These are phyloP conservation scores for Oegoconia quadripuncta DNA, from an alignment of 2,888 invertebrate species.

Conservation along the genomic window DNA sequence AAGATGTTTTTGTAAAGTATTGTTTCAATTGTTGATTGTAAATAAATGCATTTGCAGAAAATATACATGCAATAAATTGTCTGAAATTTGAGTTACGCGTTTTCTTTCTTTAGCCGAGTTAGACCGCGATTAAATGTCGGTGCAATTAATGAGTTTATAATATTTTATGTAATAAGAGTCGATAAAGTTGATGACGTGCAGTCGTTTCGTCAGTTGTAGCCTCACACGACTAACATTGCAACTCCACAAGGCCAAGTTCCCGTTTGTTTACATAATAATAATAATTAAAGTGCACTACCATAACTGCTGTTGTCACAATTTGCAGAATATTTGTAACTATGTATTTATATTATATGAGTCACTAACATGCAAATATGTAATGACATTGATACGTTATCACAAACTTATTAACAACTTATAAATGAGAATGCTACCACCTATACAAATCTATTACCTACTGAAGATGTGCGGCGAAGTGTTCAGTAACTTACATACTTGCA, in stretches of 20 bases:
- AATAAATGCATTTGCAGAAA: constrained; percentile 76
- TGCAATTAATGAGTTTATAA: constrained; percentile 22
- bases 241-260: constrained; percentile 80
- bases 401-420: constrained; percentile 62
- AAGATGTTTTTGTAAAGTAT: constrained; percentile 65
- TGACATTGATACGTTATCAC: constrained; percentile 63
- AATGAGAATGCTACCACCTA: constrained; percentile 64
- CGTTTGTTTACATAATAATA: constrained; percentile 71
- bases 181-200: constrained; percentile 77
- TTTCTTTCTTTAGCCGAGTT: constrained; percentile 54
- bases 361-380: constrained; percentile 80
- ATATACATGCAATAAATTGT: constrained; percentile 76
- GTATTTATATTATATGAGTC: constrained; percentile 78
- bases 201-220: constrained; percentile 66
- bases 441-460: constrained; percentile 48
- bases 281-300: constrained; percentile 72
- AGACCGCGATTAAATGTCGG: constrained; percentile 44
- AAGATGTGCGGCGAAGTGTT: constrained; percentile 57
- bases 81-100: constrained; percentile 64
- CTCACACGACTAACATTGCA: constrained; percentile 77
- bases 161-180: constrained; percentile 39
- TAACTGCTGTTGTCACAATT: constrained; percentile 74
- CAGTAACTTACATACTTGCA: constrained; percentile 77
- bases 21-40: constrained; percentile 75
- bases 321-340: constrained; percentile 77